Percentiles rank a stretch among this genome's conserved stretches.
These are phyloP conservation scores for Gortyna flavago DNA, from an alignment of 2,888 invertebrate genomes.

Conservation along the genomic window DNA sequence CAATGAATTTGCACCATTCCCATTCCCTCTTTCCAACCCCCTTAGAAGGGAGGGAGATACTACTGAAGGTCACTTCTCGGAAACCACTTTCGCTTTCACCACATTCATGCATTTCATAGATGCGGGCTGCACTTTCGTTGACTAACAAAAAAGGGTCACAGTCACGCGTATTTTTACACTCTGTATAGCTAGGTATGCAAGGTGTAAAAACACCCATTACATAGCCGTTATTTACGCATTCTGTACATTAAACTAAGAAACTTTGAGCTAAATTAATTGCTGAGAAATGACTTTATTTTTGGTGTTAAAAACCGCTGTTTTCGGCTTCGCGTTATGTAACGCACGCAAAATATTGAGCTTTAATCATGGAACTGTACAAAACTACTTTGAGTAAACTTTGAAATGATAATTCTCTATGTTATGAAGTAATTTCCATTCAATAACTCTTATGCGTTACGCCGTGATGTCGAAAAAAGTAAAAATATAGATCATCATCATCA, in stretches of 20 bases:
- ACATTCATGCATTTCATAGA: conserved; percentile 33
- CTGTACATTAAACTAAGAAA: background rate
- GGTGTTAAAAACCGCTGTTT: background rate
- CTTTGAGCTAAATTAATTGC: background rate
- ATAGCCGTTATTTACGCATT: background rate
- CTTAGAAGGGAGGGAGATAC: background rate
- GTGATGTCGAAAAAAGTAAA: too few species aligned
- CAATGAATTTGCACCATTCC: conserved; percentile 36
- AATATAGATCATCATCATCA: too few species aligned
- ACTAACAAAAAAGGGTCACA: background rate
- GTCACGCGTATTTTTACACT: background rate
- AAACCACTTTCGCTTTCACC: conserved; percentile 38
- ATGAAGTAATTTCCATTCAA: too few species aligned
- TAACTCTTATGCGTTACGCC: too few species aligned
- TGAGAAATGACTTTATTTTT: background rate
- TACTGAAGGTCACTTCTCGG: conserved; percentile 21
- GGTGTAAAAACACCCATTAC: background rate
- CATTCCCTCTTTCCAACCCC: conserved; percentile 7
- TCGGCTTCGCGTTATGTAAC: background rate
- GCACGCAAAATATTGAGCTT: background rate
- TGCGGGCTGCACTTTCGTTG: conserved; percentile 24
- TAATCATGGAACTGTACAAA: background rate
- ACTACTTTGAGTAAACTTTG: too few species aligned
- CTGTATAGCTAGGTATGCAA: background rate
- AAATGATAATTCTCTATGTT: too few species aligned